Evolutionary conservation across 2,888 invertebrate genomes (phyloP).

Genomic region (Drosophila helvetica): DNA sequence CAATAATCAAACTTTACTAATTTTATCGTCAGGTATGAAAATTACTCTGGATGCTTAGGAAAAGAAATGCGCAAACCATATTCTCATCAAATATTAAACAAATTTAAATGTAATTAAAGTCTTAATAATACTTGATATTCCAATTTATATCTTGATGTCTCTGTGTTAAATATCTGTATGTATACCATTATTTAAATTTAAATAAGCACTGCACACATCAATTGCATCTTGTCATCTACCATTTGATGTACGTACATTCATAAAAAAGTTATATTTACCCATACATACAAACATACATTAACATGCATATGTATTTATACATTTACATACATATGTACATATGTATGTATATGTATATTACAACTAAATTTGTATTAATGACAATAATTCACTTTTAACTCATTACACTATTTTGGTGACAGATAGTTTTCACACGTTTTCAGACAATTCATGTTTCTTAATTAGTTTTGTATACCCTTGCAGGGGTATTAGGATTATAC

Average conservation of each 20-base stretch:
- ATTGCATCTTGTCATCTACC: slow-evolving; percentile 22
- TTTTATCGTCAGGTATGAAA: slow-evolving; percentile 66
- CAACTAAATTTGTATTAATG: neutral
- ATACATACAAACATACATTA: too few relatives aligned
- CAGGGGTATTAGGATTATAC: neutral
- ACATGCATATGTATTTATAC: neutral
- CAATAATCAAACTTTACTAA: slow-evolving; percentile 46
- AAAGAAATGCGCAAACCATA: slow-evolving; percentile 50
- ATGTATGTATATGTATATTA: neutral
- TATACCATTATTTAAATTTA: slow-evolving; percentile 29
- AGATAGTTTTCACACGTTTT: neutral
- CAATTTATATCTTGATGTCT: slow-evolving; percentile 54
- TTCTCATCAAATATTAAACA: slow-evolving; percentile 52
- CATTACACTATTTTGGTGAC: neutral
- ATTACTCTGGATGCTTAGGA: slow-evolving; percentile 56
- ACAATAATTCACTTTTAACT: neutral
- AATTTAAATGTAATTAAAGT: slow-evolving; percentile 57
- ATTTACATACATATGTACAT: neutral
- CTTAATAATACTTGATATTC: slow-evolving; percentile 44
- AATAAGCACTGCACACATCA: slow-evolving; percentile 12
- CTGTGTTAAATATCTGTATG: slow-evolving; percentile 47
- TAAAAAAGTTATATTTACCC: too few relatives aligned
- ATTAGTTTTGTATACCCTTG: neutral
- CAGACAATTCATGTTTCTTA: neutral
- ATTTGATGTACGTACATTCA: neutral